These are phyloP conservation scores for Pogonomyrmex barbatus DNA, from an alignment of 1,140 invertebrate species.

Conservation along the genomic window DNA sequence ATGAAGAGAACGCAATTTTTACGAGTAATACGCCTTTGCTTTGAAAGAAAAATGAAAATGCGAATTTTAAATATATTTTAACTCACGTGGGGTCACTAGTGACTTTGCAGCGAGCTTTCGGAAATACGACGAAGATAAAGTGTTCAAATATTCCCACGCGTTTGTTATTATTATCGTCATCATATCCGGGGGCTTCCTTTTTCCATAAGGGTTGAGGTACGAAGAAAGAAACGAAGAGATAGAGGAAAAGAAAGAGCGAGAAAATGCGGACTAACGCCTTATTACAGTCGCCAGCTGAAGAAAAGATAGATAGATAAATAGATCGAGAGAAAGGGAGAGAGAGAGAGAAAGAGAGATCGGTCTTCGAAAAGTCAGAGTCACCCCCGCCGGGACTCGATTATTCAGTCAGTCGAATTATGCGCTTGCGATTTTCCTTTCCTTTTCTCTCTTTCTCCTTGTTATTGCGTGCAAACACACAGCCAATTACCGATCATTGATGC, in stretches of 20 bases:
- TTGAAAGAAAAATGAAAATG: conserved; percentile 18
- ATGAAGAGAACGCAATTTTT: background rate
- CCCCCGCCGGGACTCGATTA: conserved; percentile 58
- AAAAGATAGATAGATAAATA: conserved; percentile 31
- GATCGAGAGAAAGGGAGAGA: conserved; percentile 23
- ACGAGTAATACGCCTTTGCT: background rate
- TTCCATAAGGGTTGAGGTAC: background rate
- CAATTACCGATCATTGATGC: conserved; percentile 53
- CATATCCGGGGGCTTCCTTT: conserved; percentile 59
- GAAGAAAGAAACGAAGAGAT: background rate
- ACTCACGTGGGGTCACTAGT: conserved; percentile 58
- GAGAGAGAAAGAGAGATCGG: conserved; percentile 35
- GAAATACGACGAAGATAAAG: conserved; percentile 18
- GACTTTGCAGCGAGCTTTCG: conserved; percentile 22
- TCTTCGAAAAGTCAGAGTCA: conserved; percentile 46
- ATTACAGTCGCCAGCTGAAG: conserved; percentile 9
- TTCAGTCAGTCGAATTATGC: conserved; percentile 59
- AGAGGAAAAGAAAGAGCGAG: conserved; percentile 56
- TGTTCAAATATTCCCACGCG: background rate
- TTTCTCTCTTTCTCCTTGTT: background rate
- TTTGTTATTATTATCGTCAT: conserved; percentile 50
- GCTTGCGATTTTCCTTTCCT: background rate
- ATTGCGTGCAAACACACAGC: conserved; percentile 14
- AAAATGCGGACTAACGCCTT: conserved; percentile 57
- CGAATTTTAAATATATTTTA: background rate